Conservation (phyloP, 2,888 invertebrate species). For the Dolichopus griseipennis region DNA sequence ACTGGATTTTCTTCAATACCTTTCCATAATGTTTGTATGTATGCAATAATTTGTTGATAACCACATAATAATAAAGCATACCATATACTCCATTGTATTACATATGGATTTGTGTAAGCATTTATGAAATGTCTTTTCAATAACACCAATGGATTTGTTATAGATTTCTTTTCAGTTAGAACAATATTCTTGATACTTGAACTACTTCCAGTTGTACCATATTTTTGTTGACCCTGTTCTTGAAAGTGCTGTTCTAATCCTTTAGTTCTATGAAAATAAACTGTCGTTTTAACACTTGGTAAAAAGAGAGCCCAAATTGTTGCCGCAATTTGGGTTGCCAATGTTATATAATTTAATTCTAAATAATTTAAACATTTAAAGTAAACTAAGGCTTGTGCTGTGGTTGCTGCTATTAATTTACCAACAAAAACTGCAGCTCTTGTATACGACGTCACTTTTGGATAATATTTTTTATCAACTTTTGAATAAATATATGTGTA, state of each 20-base stretch:
- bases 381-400: constrained; percentile 57
- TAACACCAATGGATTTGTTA: constrained; percentile 30
- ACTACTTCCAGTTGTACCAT: not conserved
- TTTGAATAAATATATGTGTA: constrained; percentile 89
- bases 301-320: constrained; percentile 55
- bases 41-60: constrained; percentile 60
- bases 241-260: no score
- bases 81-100: constrained; percentile 69
- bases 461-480: constrained; percentile 60
- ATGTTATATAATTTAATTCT: constrained; percentile 59
- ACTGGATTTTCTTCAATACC: constrained; percentile 42
- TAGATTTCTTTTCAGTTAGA: constrained; percentile 13
- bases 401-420: constrained; percentile 54
- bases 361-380: constrained; percentile 52
- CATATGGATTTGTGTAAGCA: constrained; percentile 52
- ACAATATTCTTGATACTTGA: not conserved
- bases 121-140: constrained; percentile 52
- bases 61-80: constrained; percentile 66
- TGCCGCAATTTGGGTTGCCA: constrained; percentile 53
- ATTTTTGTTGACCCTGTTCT: constrained; percentile 8
- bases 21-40: constrained; percentile 66
- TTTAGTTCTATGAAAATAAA: constrained; percentile 52
- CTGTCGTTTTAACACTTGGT: constrained; percentile 53
- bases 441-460: constrained; percentile 64
- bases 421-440: constrained; percentile 62